These are phyloP conservation scores for Atopsyche davidsoni DNA, from an alignment of 1,140 invertebrate species.

Conservation along the genomic window DNA sequence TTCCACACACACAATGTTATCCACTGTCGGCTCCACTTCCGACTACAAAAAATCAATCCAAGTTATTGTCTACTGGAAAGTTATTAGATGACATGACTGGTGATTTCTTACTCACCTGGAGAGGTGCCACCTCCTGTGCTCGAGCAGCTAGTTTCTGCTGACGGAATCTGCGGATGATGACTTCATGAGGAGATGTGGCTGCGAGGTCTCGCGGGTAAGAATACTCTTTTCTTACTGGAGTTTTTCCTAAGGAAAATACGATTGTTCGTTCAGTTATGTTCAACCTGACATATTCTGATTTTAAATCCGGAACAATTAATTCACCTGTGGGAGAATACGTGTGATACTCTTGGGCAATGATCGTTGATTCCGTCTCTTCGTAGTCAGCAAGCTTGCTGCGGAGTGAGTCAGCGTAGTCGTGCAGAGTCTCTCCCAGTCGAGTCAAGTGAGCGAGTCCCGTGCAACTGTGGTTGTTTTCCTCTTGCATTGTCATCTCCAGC, in stretches of 20 bases:
- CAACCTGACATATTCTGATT: neutral
- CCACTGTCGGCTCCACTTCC: too few species aligned
- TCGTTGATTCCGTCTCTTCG: constrained; percentile 33
- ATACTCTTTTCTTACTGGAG: constrained; percentile 57
- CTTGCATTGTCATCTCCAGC: too few species aligned
- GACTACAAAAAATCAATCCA: too few species aligned
- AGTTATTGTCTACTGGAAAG: too few species aligned
- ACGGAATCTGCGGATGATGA: constrained; percentile 54
- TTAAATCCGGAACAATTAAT: neutral
- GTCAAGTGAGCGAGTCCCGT: too few species aligned
- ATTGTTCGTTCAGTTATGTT: too few species aligned
- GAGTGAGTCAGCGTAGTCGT: constrained; percentile 8
- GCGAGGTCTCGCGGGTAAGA: constrained; percentile 53
- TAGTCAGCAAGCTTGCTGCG: constrained; percentile 10
- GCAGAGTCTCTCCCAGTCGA: constrained; percentile 19
- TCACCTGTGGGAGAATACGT: constrained; percentile 44
- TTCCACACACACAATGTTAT: too few species aligned
- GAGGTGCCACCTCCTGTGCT: neutral
- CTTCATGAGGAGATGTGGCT: constrained; percentile 61
- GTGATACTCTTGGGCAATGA: constrained; percentile 42
- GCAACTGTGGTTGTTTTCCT: too few species aligned
- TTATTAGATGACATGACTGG: too few species aligned
- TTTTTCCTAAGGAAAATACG: constrained; percentile 45
- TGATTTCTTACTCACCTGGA: constrained; percentile 9
- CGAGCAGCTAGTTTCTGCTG: constrained; percentile 25